A percentile compares a stretch with the other conserved stretches of the same genome.
Evolutionary conservation across 2,888 invertebrate species (phyloP).

Genomic region (Labia minor): DNA sequence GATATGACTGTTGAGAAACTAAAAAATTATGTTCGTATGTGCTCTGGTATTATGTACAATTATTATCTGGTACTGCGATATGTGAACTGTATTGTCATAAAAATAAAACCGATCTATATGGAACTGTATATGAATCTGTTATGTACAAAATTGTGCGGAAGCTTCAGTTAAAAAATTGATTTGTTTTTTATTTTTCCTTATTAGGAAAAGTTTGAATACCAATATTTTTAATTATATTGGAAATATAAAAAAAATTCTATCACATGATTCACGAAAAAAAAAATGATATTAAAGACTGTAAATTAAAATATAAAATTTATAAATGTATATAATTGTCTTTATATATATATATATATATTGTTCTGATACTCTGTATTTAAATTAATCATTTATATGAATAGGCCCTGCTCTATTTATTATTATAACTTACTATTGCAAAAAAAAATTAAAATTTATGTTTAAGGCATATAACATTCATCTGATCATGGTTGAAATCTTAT

Average conservation of each 20-base stretch:
- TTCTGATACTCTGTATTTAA: background rate
- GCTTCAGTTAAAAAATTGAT: background rate
- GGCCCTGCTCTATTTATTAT: background rate
- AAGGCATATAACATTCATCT: background rate
- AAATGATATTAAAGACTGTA: background rate
- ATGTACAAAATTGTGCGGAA: slow-evolving; percentile 6
- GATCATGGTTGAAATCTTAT: background rate
- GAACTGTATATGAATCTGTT: slow-evolving; percentile 13
- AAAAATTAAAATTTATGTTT: background rate
- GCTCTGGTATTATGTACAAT: slow-evolving; percentile 1
- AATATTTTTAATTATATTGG: background rate
- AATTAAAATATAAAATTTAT: background rate
- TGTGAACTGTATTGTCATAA: slow-evolving; percentile 13
- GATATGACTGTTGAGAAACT: slow-evolving; percentile 1
- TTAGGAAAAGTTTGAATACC: background rate
- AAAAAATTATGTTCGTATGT: background rate
- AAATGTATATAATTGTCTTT: background rate
- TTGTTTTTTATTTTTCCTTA: background rate
- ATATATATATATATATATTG: background rate
- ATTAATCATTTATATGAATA: background rate
- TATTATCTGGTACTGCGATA: slow-evolving; percentile 1
- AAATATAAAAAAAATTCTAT: background rate
- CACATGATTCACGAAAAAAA: background rate
- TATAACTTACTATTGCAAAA: background rate
- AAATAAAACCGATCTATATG: slow-evolving; percentile 13